These are phyloP conservation scores for Phallusia fumigata DNA, from an alignment of 23 tunicate genomes.

Conservation along the genomic window DNA sequence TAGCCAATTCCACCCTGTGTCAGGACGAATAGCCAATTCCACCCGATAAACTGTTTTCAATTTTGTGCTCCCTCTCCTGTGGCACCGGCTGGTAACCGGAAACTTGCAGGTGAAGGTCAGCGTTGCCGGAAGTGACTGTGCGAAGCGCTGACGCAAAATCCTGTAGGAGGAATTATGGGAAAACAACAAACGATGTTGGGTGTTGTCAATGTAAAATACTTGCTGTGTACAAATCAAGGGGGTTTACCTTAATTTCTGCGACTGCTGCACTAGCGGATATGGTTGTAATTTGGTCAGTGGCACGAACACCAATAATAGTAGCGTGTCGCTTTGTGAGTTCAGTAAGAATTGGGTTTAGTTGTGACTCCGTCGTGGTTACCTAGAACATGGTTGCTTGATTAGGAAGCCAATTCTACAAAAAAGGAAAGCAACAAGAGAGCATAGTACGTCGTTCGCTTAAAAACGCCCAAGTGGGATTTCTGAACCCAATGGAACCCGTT, in stretches of 20 bases:
- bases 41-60: constrained; percentile 6
- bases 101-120: constrained; percentile 55
- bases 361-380: constrained; percentile 18
- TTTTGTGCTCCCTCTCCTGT: constrained; percentile 28
- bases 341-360: constrained; percentile 2
- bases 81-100: constrained; percentile 63
- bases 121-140: constrained; percentile 74
- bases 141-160: constrained; percentile 76
- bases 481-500: too few species aligned
- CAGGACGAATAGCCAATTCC: neutral
- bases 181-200: neutral
- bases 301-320: constrained; percentile 9
- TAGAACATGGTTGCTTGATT: too few species aligned
- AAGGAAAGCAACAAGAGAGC: too few species aligned
- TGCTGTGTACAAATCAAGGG: neutral
- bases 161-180: constrained; percentile 2
- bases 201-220: neutral
- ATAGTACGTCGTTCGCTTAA: too few species aligned
- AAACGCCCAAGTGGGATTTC: too few species aligned
- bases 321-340: constrained; percentile 59
- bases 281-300: constrained; percentile 16
- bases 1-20: too few species aligned
- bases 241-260: constrained; percentile 62
- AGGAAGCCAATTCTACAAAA: too few species aligned
- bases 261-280: constrained; percentile 76